Evolutionary conservation across 1,140 invertebrate species (phyloP).

Genomic region (Odontomachus brunneus): DNA sequence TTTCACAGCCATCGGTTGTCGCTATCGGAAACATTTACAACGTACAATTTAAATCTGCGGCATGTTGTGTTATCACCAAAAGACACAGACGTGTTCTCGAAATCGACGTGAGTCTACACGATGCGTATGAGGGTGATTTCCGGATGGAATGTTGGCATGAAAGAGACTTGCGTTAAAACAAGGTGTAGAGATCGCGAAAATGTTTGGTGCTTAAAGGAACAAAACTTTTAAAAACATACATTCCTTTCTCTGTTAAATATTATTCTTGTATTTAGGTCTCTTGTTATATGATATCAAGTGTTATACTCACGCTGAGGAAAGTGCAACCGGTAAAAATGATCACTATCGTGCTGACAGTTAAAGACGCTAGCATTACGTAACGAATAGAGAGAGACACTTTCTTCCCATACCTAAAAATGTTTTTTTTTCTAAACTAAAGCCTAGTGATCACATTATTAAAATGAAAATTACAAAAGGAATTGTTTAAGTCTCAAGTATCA

Average conservation of each 20-base stretch:
- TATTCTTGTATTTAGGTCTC: too few relatives aligned
- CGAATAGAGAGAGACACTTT: conserved; percentile 38
- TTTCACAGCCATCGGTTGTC: conserved; percentile 51
- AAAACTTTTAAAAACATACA: not conserved
- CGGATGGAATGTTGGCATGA: not conserved
- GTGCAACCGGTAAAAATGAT: conserved; percentile 40
- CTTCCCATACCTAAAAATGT: conserved; percentile 15
- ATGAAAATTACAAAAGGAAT: not conserved
- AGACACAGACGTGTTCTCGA: not conserved
- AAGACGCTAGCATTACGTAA: conserved; percentile 15
- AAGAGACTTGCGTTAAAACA: not conserved
- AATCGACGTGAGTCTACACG: not conserved
- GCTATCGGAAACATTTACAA: conserved; percentile 60
- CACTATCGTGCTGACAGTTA: conserved; percentile 22
- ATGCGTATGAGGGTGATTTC: not conserved
- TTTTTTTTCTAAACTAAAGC: not conserved
- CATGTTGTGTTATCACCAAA: not conserved
- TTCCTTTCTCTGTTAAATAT: not conserved
- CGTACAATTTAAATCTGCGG: not conserved
- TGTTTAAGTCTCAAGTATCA: not conserved
- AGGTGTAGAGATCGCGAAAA: not conserved
- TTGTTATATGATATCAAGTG: not conserved
- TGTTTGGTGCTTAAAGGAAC: not conserved
- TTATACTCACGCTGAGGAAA: conserved; percentile 42
- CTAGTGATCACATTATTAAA: not conserved